Conservation (phyloP, 2,888 invertebrate species). For the Drosophila macrospina region DNA sequence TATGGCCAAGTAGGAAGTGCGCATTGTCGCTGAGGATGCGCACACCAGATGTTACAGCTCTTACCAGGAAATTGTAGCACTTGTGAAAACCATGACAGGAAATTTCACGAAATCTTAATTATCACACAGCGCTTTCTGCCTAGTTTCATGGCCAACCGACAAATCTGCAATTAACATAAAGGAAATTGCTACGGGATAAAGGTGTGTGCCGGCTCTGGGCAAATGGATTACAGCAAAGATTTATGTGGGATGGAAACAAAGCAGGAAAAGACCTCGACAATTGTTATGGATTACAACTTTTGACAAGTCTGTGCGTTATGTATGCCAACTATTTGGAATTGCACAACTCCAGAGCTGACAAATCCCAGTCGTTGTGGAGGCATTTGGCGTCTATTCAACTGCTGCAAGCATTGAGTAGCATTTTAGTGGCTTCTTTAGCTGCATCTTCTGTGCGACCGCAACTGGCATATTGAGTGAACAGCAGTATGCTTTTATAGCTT, state of each 20-base stretch:
- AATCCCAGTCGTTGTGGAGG: slow-evolving; percentile 11
- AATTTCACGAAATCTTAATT: slow-evolving; percentile 73
- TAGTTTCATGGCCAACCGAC: slow-evolving; percentile 35
- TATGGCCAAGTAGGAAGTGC: slow-evolving; percentile 64
- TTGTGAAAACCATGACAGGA: slow-evolving; percentile 60
- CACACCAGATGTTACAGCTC: slow-evolving; percentile 47
- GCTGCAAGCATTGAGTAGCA: slow-evolving; percentile 19
- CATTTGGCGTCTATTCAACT: slow-evolving; percentile 19
- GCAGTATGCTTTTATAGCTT: slow-evolving; percentile 74
- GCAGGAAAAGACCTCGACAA: not conserved
- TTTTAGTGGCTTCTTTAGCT: slow-evolving; percentile 35
- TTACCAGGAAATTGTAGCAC: slow-evolving; percentile 70
- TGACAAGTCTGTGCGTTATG: too few relatives aligned
- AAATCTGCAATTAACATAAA: slow-evolving; percentile 47
- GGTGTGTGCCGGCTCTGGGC: not conserved
- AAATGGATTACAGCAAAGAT: slow-evolving; percentile 9
- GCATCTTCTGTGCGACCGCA: slow-evolving; percentile 30
- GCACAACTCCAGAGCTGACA: slow-evolving; percentile 4
- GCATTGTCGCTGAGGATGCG: slow-evolving; percentile 49
- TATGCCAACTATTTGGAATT: not conserved
- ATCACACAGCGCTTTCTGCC: slow-evolving; percentile 34
- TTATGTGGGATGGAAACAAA: not conserved
- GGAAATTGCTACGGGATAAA: slow-evolving; percentile 36
- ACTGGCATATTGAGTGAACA: slow-evolving; percentile 76
- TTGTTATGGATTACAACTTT: not conserved